These are phyloP conservation scores for Laticauda colubrina DNA, from an alignment of 2,113 vertebrate genomes.

Conservation along the genomic window DNA sequence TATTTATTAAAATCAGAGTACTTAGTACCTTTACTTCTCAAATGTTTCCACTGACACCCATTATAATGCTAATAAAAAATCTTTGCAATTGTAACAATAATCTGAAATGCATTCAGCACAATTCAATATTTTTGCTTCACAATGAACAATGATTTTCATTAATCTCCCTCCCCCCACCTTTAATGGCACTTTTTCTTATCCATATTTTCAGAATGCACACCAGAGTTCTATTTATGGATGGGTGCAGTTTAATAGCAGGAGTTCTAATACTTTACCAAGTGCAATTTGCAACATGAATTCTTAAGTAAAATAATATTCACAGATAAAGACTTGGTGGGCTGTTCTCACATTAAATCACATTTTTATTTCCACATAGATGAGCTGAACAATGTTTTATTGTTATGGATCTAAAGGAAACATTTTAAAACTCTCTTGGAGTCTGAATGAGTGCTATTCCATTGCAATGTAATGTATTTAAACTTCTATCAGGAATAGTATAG, in stretches of 20 bases:
- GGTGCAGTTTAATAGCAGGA: slow-evolving; percentile 50
- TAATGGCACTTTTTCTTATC: slow-evolving; percentile 39
- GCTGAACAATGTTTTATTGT: slow-evolving; percentile 50
- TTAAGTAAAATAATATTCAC: slow-evolving; percentile 60
- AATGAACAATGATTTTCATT: slow-evolving; percentile 40
- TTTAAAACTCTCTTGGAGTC: slow-evolving; percentile 48
- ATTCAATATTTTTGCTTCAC: slow-evolving; percentile 42
- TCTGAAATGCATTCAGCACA: slow-evolving; percentile 15
- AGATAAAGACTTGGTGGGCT: slow-evolving; percentile 36
- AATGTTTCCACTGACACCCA: slow-evolving; percentile 21
- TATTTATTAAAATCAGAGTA: slow-evolving; percentile 38
- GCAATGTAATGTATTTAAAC: slow-evolving; percentile 63
- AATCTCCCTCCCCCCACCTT: slow-evolving; percentile 14
- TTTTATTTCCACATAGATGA: slow-evolving; percentile 58
- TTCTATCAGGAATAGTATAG: slow-evolving; percentile 46
- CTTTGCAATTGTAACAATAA: slow-evolving; percentile 34
- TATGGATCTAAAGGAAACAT: slow-evolving; percentile 56
- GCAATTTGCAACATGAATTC: slow-evolving; percentile 51
- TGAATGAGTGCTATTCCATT: slow-evolving; percentile 47
- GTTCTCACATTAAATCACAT: slow-evolving; percentile 53
- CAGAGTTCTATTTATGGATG: slow-evolving; percentile 51
- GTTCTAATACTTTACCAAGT: slow-evolving; percentile 47
- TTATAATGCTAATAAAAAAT: slow-evolving; percentile 36
- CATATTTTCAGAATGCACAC: slow-evolving; percentile 47
- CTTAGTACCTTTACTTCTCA: slow-evolving; percentile 17